These are phyloP conservation scores for Oncorhynchus gorbuscha DNA, from an alignment of 2,113 vertebrate species.

Conservation along the genomic window DNA sequence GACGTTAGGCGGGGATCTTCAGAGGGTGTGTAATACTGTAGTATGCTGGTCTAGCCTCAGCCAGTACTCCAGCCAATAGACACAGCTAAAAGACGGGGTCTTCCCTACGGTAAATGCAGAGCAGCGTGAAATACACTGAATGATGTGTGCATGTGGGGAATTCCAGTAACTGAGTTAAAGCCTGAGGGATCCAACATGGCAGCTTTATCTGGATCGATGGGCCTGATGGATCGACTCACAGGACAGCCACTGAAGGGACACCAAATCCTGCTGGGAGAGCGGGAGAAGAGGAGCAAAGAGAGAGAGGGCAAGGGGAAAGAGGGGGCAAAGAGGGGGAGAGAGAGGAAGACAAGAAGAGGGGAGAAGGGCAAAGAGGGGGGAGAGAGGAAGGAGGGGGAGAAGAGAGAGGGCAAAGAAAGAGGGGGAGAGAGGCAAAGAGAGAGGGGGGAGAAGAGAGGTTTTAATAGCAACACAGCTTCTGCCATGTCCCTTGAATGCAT, in stretches of 20 bases:
- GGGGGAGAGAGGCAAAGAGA: no score
- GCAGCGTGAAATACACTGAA: neutral
- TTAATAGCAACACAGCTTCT: no score
- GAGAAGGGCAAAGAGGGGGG: no score
- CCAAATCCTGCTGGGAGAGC: neutral
- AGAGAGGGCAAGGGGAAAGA: neutral
- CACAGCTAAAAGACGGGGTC: no score
- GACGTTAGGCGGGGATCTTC: no score
- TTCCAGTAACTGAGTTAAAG: neutral
- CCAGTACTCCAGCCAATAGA: no score
- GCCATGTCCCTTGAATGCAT: neutral
- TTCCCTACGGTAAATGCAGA: neutral
- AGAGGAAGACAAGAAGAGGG: no score
- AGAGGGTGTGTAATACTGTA: neutral
- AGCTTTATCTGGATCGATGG: neutral
- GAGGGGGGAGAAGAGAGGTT: neutral
- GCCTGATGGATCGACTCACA: neutral
- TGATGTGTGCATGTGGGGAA: no score
- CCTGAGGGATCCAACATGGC: neutral
- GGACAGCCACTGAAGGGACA: neutral
- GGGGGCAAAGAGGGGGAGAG: neutral
- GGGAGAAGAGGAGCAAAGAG: no score
- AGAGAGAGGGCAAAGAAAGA: no score
- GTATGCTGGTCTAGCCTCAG: neutral
- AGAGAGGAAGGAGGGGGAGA: no score